A percentile compares a stretch with the other conserved stretches of the same genome.
Conservation (phyloP, 2,888 invertebrate genomes). For the Pyrocoelia pectoralis region DNA sequence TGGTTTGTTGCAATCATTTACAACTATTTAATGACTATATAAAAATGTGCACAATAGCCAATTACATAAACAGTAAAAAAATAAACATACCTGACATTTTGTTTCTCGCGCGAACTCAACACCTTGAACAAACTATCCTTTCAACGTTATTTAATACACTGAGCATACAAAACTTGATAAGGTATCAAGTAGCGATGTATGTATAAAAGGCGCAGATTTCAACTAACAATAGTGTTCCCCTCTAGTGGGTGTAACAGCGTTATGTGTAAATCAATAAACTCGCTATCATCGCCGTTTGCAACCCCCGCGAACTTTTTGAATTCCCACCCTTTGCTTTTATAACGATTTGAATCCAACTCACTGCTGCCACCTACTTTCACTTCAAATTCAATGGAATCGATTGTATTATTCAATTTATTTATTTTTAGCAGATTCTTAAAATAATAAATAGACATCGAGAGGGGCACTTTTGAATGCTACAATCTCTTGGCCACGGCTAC, state of each 20-base stretch:
- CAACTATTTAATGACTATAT: neutral
- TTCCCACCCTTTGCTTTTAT: conserved; percentile 5
- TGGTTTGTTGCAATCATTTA: neutral
- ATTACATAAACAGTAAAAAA: neutral
- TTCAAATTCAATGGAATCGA: neutral
- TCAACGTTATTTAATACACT: conserved; percentile 25
- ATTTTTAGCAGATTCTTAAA: neutral
- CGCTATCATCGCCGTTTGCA: conserved; percentile 2
- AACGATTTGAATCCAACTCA: neutral
- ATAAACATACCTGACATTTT: conserved; percentile 25
- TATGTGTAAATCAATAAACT: conserved; percentile 19
- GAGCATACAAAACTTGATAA: conserved; percentile 31
- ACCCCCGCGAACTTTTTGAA: conserved; percentile 18
- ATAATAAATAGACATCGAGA: conserved; percentile 2
- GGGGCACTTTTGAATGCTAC: neutral
- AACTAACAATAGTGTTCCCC: conserved; percentile 23
- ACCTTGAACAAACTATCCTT: conserved; percentile 20
- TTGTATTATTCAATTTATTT: neutral
- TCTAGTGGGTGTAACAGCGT: conserved; percentile 13
- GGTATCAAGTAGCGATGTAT: conserved; percentile 24
- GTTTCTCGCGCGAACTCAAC: conserved; percentile 6
- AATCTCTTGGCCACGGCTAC: neutral
- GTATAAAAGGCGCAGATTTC: conserved; percentile 30
- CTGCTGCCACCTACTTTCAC: conserved; percentile 11
- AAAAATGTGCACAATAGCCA: too few relatives aligned